Evolutionary conservation across 2,113 vertebrate species (phyloP).

Genomic region (Peromyscus californicus): DNA sequence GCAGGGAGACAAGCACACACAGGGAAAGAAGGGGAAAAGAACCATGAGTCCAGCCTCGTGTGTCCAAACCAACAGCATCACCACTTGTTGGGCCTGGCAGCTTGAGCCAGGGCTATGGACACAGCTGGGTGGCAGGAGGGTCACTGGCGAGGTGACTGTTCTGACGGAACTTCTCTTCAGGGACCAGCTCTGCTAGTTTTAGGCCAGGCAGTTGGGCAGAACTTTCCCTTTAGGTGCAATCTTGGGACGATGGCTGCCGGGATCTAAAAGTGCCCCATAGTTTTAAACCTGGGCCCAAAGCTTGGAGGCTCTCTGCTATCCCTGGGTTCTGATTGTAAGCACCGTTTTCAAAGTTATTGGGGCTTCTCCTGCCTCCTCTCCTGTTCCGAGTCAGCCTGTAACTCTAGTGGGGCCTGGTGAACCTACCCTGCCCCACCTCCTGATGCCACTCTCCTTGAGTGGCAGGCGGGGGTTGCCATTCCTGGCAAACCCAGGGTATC

Average conservation of each 20-base stretch:
- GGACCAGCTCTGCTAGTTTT: not conserved
- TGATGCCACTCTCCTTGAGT: conserved; percentile 68
- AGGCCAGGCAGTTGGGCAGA: not conserved
- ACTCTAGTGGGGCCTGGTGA: conserved; percentile 43
- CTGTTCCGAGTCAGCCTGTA: conserved; percentile 78
- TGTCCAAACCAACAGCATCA: conserved; percentile 77
- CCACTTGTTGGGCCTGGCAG: conserved; percentile 27
- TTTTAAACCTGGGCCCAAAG: conserved; percentile 66
- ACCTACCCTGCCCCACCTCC: conserved; percentile 55
- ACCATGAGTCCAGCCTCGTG: conserved; percentile 85
- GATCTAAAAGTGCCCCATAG: conserved; percentile 61
- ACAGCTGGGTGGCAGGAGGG: not conserved
- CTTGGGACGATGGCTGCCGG: conserved; percentile 55
- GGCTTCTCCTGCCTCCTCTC: conserved; percentile 65
- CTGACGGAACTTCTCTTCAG: not conserved
- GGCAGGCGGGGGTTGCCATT: conserved; percentile 76
- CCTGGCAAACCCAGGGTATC: conserved; percentile 64
- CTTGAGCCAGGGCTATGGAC: not conserved
- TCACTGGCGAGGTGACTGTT: not conserved
- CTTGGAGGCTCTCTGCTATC: conserved; percentile 51
- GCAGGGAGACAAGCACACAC: conserved; percentile 88
- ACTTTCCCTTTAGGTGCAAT: not conserved
- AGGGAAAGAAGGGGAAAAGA: conserved; percentile 89
- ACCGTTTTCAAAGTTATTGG: conserved; percentile 70
- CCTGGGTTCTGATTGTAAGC: conserved; percentile 76